Percentiles rank a stretch among this genome's conserved stretches.
These are phyloP conservation scores for Neosilurus mollespiculum DNA, from an alignment of 2,797 vertebrate species.

Conservation along the genomic window DNA sequence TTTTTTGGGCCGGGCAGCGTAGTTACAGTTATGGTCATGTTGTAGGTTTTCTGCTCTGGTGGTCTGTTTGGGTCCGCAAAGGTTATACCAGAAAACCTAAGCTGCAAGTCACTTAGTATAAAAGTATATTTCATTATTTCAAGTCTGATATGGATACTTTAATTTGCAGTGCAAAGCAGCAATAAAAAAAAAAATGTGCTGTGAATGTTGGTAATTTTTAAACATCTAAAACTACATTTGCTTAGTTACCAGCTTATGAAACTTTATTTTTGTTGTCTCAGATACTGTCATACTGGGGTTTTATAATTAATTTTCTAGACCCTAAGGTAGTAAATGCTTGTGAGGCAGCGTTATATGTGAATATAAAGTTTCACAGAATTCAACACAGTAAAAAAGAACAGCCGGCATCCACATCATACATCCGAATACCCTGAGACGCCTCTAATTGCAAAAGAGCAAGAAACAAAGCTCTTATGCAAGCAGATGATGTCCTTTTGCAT, in stretches of 20 bases:
- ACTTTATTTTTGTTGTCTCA: neutral
- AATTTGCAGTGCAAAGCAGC: neutral
- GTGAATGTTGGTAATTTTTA: neutral
- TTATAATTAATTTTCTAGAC: neutral
- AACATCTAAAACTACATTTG: neutral
- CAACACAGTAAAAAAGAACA: neutral
- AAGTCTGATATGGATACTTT: too few species aligned
- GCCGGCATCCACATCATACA: neutral
- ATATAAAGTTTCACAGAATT: neutral
- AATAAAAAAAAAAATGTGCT: too few species aligned
- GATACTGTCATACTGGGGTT: neutral
- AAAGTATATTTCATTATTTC: too few species aligned
- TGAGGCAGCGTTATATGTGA: neutral
- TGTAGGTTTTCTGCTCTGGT: too few species aligned
- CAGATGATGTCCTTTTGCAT: neutral
- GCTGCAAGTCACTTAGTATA: neutral
- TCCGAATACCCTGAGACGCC: neutral
- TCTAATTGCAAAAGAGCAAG: neutral
- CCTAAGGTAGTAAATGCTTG: neutral
- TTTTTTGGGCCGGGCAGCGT: too few species aligned
- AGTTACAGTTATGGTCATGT: too few species aligned
- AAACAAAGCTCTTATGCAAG: neutral
- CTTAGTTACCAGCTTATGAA: neutral
- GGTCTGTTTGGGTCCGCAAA: neutral
- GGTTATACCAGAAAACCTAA: neutral